phyloP scores from a whole-genome alignment of 2,113 vertebrate genomes.

The Tenebrosternarchus preto region DNA sequence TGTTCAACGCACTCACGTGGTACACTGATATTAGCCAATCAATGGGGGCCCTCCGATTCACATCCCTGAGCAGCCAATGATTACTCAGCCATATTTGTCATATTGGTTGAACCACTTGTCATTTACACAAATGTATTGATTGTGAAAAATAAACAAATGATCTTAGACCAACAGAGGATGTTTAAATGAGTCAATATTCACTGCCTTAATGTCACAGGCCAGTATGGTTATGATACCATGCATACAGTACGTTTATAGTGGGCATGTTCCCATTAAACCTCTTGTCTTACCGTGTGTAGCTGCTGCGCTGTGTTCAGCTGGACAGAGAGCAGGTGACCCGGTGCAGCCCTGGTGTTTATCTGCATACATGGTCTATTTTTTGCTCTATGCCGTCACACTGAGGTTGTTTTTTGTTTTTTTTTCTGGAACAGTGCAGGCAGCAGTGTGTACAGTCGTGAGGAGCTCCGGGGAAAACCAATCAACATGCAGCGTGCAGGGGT shows the following conservation, averaged over 20 bases:
- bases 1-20: no score
- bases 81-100: conserved; percentile 9
- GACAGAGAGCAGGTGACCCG: background rate
- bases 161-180: background rate
- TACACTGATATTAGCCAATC: background rate
- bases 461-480: background rate
- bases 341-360: background rate
- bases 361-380: background rate
- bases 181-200: background rate
- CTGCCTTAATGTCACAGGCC: background rate
- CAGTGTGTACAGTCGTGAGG: background rate
- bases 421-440: background rate
- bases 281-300: no score
- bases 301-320: background rate
- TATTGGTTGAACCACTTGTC: background rate
- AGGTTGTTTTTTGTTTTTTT: background rate
- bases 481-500: background rate
- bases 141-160: background rate
- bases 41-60: background rate
- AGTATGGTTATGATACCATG: background rate
- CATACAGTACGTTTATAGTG: background rate
- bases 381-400: background rate
- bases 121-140: conserved; percentile 17
- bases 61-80: background rate
- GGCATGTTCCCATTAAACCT: background rate